A percentile compares a stretch with the other conserved stretches of the same genome.
Evolutionary conservation across 2,797 vertebrate species (phyloP).

Genomic region (Centroberyx gerrardi): DNA sequence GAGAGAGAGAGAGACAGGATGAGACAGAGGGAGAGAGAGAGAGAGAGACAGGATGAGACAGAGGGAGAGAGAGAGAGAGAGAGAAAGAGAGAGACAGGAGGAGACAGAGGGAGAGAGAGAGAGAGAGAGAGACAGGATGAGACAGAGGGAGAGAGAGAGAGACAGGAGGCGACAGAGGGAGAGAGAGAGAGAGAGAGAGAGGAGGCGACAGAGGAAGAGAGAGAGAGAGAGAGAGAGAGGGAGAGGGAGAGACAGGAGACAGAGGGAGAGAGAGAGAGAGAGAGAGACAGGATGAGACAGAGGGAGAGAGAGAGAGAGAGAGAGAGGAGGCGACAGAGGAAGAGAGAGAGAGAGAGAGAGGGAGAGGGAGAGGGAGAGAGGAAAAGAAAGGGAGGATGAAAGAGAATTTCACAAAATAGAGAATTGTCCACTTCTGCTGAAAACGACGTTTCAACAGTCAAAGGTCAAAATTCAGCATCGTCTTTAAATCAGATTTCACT

Average conservation of each 20-base stretch:
- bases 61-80: background rate
- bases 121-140: background rate
- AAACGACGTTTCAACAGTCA: too few relatives aligned
- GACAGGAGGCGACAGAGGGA: background rate
- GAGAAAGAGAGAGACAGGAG: background rate
- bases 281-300: too few relatives aligned
- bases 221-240: background rate
- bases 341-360: background rate
- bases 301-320: background rate
- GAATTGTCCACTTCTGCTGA: too few relatives aligned
- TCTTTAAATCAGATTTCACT: too few relatives aligned
- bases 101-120: background rate
- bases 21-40: background rate
- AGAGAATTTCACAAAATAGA: too few relatives aligned
- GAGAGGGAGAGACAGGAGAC: background rate
- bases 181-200: background rate
- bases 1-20: background rate
- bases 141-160: background rate
- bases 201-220: background rate
- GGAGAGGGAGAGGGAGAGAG: background rate
- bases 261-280: too few relatives aligned
- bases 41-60: too few relatives aligned
- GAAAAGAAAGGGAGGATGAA: too few relatives aligned
- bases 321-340: background rate
- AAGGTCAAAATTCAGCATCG: too few relatives aligned